These are phyloP conservation scores for Troides helena DNA, from an alignment of 2,888 invertebrate species.

Conservation along the genomic window DNA sequence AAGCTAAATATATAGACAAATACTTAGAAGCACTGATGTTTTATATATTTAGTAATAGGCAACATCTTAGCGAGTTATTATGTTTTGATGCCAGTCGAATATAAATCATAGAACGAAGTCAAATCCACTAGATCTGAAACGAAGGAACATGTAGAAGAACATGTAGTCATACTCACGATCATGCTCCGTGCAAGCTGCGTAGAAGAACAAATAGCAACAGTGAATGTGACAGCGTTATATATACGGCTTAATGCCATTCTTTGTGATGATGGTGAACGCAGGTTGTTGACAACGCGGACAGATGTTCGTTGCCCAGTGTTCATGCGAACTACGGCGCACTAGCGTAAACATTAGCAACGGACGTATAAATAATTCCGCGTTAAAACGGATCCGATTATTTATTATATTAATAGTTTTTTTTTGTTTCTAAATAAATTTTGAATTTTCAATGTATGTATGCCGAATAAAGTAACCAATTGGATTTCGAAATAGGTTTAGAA, in stretches of 20 bases:
- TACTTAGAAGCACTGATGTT: too few relatives aligned
- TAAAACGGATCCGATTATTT: not conserved
- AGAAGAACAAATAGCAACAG: conserved; percentile 83
- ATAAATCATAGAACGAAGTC: conserved; percentile 32
- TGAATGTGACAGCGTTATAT: conserved; percentile 77
- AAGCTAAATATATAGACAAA: too few relatives aligned
- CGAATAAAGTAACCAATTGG: conserved; percentile 32
- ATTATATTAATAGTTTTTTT: too few relatives aligned
- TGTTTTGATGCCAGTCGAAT: not conserved
- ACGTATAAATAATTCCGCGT: not conserved
- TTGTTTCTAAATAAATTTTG: not conserved
- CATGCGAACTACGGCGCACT: conserved; percentile 2
- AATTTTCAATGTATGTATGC: not conserved
- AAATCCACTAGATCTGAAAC: conserved; percentile 36
- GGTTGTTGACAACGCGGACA: conserved; percentile 12
- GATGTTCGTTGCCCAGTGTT: conserved; percentile 1
- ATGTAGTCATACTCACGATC: conserved; percentile 87
- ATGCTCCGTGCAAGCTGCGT: conserved; percentile 93
- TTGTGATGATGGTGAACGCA: conserved; percentile 44
- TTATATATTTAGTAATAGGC: not conserved
- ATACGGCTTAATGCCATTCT: conserved; percentile 54
- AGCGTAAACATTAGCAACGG: not conserved
- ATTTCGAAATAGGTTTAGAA: conserved; percentile 31
- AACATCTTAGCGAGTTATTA: conserved; percentile 12
- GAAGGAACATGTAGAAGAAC: conserved; percentile 46